Conservation (phyloP, 64 coral and sea anemone species). For the Stichodactyla mertensii region DNA sequence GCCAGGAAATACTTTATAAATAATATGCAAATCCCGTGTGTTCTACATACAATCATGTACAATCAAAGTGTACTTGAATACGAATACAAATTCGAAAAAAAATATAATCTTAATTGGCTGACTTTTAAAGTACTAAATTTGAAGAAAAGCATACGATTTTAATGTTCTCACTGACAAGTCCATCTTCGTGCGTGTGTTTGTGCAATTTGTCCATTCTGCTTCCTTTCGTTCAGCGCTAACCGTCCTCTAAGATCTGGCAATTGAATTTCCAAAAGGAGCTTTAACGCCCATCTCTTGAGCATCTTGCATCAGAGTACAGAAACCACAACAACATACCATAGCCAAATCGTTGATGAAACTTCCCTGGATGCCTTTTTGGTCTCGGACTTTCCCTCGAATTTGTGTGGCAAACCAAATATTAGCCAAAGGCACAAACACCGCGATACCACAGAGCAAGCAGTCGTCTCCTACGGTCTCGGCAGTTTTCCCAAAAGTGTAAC, state of each 20-base stretch:
- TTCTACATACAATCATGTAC: too few relatives aligned
- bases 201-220: background rate
- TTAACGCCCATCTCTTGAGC: conserved; percentile 88
- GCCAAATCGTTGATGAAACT: conserved; percentile 56
- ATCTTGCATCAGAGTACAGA: conserved; percentile 64
- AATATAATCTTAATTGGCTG: too few relatives aligned
- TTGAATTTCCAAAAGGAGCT: conserved; percentile 72
- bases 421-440: conserved; percentile 46
- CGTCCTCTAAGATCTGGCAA: conserved; percentile 50
- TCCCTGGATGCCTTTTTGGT: conserved; percentile 80
- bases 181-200: background rate
- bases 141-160: too few relatives aligned
- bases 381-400: conserved; percentile 74
- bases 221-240: background rate
- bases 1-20: too few relatives aligned
- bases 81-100: too few relatives aligned
- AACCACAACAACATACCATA: conserved; percentile 57
- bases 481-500: conserved; percentile 85
- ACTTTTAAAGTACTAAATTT: too few relatives aligned
- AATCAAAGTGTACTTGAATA: too few relatives aligned
- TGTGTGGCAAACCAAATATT: conserved; percentile 64
- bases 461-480: conserved; percentile 87
- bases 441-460: conserved; percentile 77
- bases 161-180: background rate
- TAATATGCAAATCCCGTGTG: too few relatives aligned